Evolutionary conservation across 2,113 vertebrate genomes (phyloP).

Genomic region (Calidris pugnax): DNA sequence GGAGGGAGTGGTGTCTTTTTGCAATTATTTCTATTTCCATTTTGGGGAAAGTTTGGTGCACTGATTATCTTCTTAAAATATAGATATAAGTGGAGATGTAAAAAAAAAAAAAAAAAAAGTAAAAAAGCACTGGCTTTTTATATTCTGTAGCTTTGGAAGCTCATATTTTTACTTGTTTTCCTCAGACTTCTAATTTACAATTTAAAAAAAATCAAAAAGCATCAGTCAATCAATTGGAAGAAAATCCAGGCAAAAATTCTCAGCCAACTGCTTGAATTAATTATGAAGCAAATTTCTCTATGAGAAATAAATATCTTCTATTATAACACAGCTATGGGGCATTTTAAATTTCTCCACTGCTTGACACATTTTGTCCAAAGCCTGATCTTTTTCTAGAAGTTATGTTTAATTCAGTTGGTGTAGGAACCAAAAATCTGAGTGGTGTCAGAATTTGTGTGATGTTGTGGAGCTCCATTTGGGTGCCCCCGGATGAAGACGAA

Average conservation of each 20-base stretch:
- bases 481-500: not conserved
- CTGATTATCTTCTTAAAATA: not conserved
- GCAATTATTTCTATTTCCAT: not conserved
- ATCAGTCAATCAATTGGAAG: not conserved
- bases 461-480: not conserved
- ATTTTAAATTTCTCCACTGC: not conserved
- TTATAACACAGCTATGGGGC: not conserved
- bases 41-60: not conserved
- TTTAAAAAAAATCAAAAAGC: not conserved
- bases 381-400: not conserved
- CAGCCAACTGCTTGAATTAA: not conserved
- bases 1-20: not conserved
- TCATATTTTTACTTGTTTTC: not conserved
- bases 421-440: not conserved
- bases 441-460: not conserved
- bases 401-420: not conserved
- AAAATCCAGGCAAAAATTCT: conserved; percentile 23
- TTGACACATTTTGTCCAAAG: not conserved
- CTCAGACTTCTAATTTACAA: not conserved
- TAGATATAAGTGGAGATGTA: not conserved
- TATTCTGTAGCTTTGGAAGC: not conserved
- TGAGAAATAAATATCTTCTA: not conserved
- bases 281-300: not conserved
- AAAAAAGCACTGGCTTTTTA: not conserved
- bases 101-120: not conserved